These are phyloP conservation scores for Emydoidea blandingii DNA, from an alignment of 2,797 vertebrate species.

Conservation along the genomic window DNA sequence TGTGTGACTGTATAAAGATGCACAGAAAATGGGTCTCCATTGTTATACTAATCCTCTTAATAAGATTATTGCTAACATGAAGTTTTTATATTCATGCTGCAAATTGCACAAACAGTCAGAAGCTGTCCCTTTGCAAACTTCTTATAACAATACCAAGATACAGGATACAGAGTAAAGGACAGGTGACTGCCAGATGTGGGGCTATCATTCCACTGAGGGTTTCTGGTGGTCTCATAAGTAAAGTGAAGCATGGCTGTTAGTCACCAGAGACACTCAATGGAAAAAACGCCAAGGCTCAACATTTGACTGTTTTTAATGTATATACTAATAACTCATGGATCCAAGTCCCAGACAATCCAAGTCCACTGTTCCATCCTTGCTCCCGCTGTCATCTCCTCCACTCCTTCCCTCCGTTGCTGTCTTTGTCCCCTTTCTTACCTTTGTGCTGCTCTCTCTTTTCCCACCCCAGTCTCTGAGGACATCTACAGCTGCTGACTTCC, in stretches of 20 bases:
- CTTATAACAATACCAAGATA: not conserved
- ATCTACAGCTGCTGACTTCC: not conserved
- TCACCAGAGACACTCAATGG: not conserved
- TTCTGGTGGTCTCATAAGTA: not conserved
- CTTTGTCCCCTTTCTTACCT: not conserved
- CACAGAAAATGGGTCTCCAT: not conserved
- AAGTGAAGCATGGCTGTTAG: not conserved
- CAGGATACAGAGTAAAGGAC: not conserved
- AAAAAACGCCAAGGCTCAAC: not conserved
- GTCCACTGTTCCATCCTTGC: not conserved
- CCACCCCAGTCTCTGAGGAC: not conserved
- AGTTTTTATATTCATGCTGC: not conserved
- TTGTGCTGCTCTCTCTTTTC: not conserved
- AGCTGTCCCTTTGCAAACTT: not conserved
- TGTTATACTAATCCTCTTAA: not conserved
- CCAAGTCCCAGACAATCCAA: not conserved
- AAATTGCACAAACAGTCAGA: not conserved
- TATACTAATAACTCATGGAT: slow-evolving; percentile 13
- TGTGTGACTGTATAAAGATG: not conserved
- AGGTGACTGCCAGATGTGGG: not conserved
- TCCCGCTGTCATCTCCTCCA: not conserved
- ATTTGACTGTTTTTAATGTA: slow-evolving; percentile 7
- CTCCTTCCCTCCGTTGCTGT: not conserved
- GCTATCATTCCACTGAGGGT: not conserved
- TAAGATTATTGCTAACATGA: not conserved